Evolutionary conservation across 2,888 invertebrate species (phyloP).

Genomic region (Drosophila lutescens): DNA sequence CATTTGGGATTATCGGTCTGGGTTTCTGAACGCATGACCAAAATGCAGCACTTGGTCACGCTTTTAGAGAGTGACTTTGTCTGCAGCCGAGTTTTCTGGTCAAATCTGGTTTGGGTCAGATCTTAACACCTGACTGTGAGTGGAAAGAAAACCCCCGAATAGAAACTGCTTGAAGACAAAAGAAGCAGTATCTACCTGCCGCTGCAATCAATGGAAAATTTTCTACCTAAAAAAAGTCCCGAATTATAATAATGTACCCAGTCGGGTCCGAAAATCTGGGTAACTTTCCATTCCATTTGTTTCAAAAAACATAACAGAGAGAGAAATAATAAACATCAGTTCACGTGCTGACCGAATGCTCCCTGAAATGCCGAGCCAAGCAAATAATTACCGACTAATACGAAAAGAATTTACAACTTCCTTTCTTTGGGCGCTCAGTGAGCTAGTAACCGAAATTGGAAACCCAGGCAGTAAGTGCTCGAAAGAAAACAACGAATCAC

Average conservation of each 20-base stretch:
- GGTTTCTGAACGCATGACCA: neutral
- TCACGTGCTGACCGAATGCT: constrained; percentile 40
- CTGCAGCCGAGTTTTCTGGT: constrained; percentile 20
- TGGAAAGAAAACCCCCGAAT: constrained; percentile 11
- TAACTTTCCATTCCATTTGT: constrained; percentile 35
- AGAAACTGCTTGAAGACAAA: constrained; percentile 18
- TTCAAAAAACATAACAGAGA: constrained; percentile 8
- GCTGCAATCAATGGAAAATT: constrained; percentile 27
- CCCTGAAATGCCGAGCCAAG: constrained; percentile 30
- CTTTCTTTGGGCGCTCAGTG: constrained; percentile 17
- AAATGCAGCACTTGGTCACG: constrained; percentile 12
- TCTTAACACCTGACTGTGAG: constrained; percentile 13
- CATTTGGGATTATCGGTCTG: neutral
- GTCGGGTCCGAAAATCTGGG: constrained; percentile 17
- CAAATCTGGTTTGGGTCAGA: constrained; percentile 36
- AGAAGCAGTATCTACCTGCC: constrained; percentile 13
- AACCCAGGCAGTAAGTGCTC: constrained; percentile 25
- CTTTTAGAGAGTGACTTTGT: constrained; percentile 22
- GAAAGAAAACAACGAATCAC: constrained; percentile 18
- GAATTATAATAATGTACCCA: constrained; percentile 3
- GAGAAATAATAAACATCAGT: constrained; percentile 6
- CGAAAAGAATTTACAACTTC: constrained; percentile 52
- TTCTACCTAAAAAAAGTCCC: constrained; percentile 7
- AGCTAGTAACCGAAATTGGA: constrained; percentile 7
- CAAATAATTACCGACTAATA: constrained; percentile 46